Percentiles rank a stretch among this genome's conserved stretches.
These are phyloP conservation scores for Galemys pyrenaicus DNA, from an alignment of 2,113 vertebrate genomes.

Conservation along the genomic window DNA sequence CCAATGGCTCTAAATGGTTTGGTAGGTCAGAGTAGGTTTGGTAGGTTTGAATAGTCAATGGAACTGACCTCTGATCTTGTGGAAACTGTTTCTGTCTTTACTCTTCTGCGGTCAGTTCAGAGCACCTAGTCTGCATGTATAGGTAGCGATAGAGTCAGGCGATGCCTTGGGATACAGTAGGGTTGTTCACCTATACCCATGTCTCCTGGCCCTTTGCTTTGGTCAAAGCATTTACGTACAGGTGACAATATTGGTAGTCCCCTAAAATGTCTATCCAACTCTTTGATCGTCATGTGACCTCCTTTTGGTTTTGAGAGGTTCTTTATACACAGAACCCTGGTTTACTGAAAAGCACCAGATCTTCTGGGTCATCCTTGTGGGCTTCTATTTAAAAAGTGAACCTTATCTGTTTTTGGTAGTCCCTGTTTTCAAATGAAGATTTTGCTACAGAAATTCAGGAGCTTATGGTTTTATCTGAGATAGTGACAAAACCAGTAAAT, in stretches of 20 bases:
- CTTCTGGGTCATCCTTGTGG: background rate
- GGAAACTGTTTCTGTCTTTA: background rate
- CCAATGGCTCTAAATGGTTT: background rate
- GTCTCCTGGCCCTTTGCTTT: background rate
- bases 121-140: background rate
- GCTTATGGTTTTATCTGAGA: background rate
- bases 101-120: background rate
- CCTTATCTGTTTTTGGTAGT: constrained; percentile 1
- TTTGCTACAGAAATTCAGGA: background rate
- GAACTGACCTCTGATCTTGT: background rate
- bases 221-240: background rate
- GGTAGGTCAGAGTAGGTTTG: background rate
- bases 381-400: background rate
- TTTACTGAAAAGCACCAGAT: background rate
- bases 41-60: background rate
- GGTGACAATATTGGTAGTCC: background rate
- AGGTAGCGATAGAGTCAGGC: background rate
- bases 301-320: background rate
- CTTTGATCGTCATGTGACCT: background rate
- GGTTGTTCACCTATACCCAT: background rate
- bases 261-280: background rate
- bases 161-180: background rate
- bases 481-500: constrained; percentile 11
- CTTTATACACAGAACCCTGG: background rate
- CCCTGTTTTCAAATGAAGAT: background rate